A percentile compares a stretch with the other conserved stretches of the same genome.
Evolutionary conservation across 2,888 invertebrate species (phyloP).

Genomic region (Corythucha ciliata): DNA sequence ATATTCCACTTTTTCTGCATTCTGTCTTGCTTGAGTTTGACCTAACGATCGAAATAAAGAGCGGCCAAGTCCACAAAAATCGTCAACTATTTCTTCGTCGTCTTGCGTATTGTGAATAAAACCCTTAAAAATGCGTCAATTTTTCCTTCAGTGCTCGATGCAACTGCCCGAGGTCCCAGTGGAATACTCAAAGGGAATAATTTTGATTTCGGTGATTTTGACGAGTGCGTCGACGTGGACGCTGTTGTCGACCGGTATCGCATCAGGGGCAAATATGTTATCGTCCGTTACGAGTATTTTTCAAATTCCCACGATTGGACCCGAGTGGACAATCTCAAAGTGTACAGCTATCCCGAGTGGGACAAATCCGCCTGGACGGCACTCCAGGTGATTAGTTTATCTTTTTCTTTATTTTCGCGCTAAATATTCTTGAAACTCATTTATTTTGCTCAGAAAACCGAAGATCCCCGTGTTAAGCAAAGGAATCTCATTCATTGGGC

Average conservation of each 20-base stretch:
- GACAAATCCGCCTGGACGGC: conserved; percentile 5
- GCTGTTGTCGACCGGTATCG: neutral
- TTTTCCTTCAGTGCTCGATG: conserved; percentile 9
- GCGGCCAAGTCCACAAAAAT: too few relatives aligned
- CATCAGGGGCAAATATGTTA: conserved; percentile 10
- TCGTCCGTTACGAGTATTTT: conserved; percentile 4
- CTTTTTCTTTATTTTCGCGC: too few relatives aligned
- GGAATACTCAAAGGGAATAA: conserved; percentile 11
- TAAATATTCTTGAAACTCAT: neutral
- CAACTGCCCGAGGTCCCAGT: conserved; percentile 6
- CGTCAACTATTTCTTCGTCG: too few relatives aligned
- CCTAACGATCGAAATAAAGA: too few relatives aligned
- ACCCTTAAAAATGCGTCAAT: too few relatives aligned
- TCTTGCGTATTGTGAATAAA: too few relatives aligned
- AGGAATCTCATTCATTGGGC: conserved; percentile 12
- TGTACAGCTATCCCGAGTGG: neutral
- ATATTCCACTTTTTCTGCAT: too few relatives aligned
- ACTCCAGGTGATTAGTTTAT: conserved; percentile 7
- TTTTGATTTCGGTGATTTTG: conserved; percentile 11
- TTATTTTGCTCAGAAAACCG: neutral
- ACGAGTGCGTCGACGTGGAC: conserved; percentile 9
- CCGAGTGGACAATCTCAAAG: too few relatives aligned
- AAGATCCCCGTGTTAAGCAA: conserved; percentile 2
- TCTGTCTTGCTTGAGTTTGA: too few relatives aligned
- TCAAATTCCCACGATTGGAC: too few relatives aligned